phyloP scores from a whole-genome alignment of 1,140 invertebrate genomes.

The Hyposmocoma kahamanoa region DNA sequence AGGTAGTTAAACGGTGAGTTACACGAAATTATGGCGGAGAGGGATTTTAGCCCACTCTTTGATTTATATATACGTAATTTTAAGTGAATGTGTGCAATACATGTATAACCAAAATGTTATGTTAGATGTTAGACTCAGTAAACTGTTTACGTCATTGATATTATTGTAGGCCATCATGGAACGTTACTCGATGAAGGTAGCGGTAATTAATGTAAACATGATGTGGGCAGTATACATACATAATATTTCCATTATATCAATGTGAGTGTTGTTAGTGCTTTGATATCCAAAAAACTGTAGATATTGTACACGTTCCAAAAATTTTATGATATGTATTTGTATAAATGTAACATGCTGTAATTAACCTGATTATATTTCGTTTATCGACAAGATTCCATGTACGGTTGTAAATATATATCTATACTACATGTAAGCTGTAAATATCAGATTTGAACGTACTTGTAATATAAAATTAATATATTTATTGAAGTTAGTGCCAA shows the following conservation, averaged over 20 bases:
- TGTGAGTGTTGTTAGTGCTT: conserved; percentile 37
- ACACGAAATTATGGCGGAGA: conserved; percentile 68
- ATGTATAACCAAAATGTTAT: conserved; percentile 62
- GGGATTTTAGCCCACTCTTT: conserved; percentile 66
- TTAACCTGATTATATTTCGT: conserved; percentile 26
- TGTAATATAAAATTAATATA: conserved; percentile 54
- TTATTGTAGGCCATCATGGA: conserved; percentile 5
- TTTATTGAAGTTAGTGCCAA: conserved; percentile 69
- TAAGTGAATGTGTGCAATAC: conserved; percentile 65
- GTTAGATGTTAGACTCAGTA: conserved; percentile 50
- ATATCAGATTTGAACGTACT: conserved; percentile 54
- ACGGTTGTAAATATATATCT: conserved; percentile 51
- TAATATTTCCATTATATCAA: conserved; percentile 21
- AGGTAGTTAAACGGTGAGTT: conserved; percentile 68
- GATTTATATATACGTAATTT: conserved; percentile 43
- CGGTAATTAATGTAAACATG: neutral
- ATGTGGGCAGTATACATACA: conserved; percentile 3
- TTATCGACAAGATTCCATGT: conserved; percentile 13
- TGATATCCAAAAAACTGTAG: conserved; percentile 29
- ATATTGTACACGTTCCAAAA: conserved; percentile 41
- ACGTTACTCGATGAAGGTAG: neutral
- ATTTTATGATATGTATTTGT: conserved; percentile 21
- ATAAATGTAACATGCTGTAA: conserved; percentile 27
- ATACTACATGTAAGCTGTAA: conserved; percentile 52
- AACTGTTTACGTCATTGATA: conserved; percentile 17